Evolutionary conservation across 2,888 invertebrate genomes (phyloP).

Genomic region (Salticus scenicus): DNA sequence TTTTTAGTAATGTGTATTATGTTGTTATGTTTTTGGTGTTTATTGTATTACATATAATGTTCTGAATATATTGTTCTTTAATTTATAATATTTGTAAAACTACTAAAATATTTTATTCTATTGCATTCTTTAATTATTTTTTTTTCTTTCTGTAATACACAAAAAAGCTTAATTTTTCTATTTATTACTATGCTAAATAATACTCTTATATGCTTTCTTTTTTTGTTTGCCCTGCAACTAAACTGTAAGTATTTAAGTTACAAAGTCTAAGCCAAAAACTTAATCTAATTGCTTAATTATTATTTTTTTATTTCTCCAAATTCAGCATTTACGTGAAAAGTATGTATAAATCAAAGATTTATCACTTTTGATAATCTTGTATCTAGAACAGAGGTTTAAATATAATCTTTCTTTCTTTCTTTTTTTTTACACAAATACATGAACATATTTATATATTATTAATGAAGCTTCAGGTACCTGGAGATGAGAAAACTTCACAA

Average conservation of each 20-base stretch:
- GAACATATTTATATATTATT: too few relatives aligned
- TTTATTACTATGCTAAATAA: neutral
- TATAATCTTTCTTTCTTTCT: too few relatives aligned
- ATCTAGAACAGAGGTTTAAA: neutral
- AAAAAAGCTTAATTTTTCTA: too few relatives aligned
- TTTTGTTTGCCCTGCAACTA: neutral
- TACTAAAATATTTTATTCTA: neutral
- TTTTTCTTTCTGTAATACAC: neutral
- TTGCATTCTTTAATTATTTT: neutral
- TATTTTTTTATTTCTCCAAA: too few relatives aligned
- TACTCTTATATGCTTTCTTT: neutral
- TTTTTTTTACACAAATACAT: too few relatives aligned
- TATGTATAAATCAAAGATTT: too few relatives aligned
- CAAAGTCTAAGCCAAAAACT: neutral
- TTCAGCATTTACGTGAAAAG: too few relatives aligned
- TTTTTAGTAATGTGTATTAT: neutral
- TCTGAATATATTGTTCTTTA: too few relatives aligned
- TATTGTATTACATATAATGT: too few relatives aligned
- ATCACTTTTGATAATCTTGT: too few relatives aligned
- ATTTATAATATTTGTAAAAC: neutral
- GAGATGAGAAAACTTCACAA: too few relatives aligned
- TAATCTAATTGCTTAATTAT: neutral
- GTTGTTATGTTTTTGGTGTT: neutral
- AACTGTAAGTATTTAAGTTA: constrained; percentile 19
- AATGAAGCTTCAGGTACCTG: too few relatives aligned